Evolutionary conservation across 2,888 invertebrate species (phyloP), one percentile per base, ranked within the genome.

Genomic region (Fragum fragum): DNA sequence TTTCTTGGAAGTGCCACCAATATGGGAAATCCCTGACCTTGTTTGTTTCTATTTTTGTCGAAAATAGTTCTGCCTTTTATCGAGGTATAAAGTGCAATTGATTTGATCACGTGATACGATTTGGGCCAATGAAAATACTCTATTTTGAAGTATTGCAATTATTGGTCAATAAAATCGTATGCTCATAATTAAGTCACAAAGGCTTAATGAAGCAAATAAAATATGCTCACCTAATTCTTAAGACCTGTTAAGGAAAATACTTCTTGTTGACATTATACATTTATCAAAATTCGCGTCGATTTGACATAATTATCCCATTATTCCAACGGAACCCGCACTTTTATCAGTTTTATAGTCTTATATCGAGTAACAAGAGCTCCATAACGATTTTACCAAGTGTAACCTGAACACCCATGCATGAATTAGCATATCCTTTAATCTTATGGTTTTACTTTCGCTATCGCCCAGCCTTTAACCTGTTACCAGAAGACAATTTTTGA

Each of bases 381-480:
- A 14, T 47, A 47, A 47, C 47, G 47, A 47, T 47, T 47, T 47
- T 47, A 14, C n/a, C 7, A 14, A 47, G 18, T 14, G 47, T 47
- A 47, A 47, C n/a, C 14, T 14, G 47, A 47, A 47, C 47, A 16
- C 47, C 47, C 47, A n/a, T 47, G n/a, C 47, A 47, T 16, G 47
- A 47, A 47, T 47, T 47, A 47, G 47, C 47, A 47, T 47, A 47
- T 47, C n/a, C 47, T n/a, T 47, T 47, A 47, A 47, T 47, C 47
- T 14, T 47, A 3, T 47, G 14, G 18, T 47, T 47, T 47, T 18
- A 6, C 5, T 36, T 36, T 36, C 32, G n/a, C n/a, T n/a, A n/a
- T n/a, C n/a, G n/a, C n/a, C n/a, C n/a, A n/a, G n/a, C n/a, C n/a
- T n/a, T n/a, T n/a, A n/a, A n/a, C n/a, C n/a, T n/a, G n/a, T n/a